Evolutionary conservation across 2,797 vertebrate genomes (phyloP), one percentile per base, ranked within the genome.

Genomic region (Halcyon badia): DNA sequence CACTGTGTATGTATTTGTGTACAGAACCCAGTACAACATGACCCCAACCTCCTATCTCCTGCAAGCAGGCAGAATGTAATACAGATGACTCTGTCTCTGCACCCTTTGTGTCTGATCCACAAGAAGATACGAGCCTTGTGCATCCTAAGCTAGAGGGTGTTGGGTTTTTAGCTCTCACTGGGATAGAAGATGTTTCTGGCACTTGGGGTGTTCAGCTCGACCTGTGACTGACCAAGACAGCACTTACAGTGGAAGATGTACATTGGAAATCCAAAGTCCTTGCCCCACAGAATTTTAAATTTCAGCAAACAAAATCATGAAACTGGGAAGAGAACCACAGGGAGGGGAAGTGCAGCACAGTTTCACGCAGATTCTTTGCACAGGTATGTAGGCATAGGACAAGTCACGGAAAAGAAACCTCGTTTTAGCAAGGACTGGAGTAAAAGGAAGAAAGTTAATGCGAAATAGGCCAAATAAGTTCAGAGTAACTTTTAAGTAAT

Each of bases 321-420:
- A 26, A 54, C 1, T 17, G 68, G 68, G 51, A 85, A 5, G 22
- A 39, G 78, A 94, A 21, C 3, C 57, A 10, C 15, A n/a, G n/a
- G 0, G 0, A 58, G 30, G 22, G 28, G 12, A 48, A 41, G 35
- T 0, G n/a, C 64, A 56, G 77, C 70, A 35, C 25, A 14, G 46
- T 4, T 54, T 13, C 33, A 35, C 3, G 37, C 26, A 10, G 5
- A 0, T 18, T 21, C 60, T n/a, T 39, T 24, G 39, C 14, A 22
- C 10, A 11, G 73, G 31, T 26, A 26, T 4, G n/a, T 10, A 26
- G 16, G 26, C 12, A 10, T 0, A 31, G 37, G 42, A 86, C 14
- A 61, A 28, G 8, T 7, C 31, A 12, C 1, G 41, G 56, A n/a
- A 30, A 85, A 79, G 68, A 30, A 61, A 24, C 8, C 7, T 9